Evolutionary conservation across 2,888 invertebrate species (phyloP).

Genomic region (Yponomeuta sedellus): DNA sequence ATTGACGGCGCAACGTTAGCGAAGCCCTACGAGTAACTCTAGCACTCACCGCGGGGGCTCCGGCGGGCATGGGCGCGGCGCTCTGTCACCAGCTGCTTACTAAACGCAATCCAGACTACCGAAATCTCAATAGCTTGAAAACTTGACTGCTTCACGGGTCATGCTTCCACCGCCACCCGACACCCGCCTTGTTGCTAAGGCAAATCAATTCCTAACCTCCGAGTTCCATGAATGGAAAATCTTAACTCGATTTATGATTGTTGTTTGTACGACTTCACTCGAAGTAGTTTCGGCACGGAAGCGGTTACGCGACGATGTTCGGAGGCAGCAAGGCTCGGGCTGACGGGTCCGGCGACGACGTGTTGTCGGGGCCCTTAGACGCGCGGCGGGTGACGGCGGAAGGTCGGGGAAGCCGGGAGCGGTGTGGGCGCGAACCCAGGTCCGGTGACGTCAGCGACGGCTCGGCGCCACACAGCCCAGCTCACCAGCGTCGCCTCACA

Average conservation of each 20-base stretch:
- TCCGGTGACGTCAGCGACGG: constrained; percentile 73
- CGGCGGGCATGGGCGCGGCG: constrained; percentile 72
- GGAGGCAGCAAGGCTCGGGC: neutral
- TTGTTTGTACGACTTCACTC: neutral
- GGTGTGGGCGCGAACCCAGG: constrained; percentile 58
- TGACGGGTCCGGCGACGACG: neutral
- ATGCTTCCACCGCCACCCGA: constrained; percentile 47
- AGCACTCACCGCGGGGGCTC: constrained; percentile 64
- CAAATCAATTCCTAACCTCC: constrained; percentile 56
- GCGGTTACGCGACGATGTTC: neutral
- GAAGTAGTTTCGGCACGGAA: neutral
- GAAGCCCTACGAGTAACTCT: constrained; percentile 64
- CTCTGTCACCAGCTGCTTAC: constrained; percentile 59
- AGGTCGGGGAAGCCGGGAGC: constrained; percentile 71
- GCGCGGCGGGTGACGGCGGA: constrained; percentile 48
- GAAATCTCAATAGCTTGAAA: constrained; percentile 19
- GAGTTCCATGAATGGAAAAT: constrained; percentile 66
- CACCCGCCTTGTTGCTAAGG: constrained; percentile 53
- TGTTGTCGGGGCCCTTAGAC: constrained; percentile 33
- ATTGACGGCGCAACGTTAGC: constrained; percentile 38
- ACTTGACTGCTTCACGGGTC: constrained; percentile 21
- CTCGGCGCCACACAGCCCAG: constrained; percentile 59
- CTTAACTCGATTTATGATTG: constrained; percentile 29
- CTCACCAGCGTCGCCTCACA: constrained; percentile 63
- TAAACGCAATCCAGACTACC: constrained; percentile 52